Conservation (phyloP, 2,113 vertebrate genomes). For the Mormyrus lacerda region DNA sequence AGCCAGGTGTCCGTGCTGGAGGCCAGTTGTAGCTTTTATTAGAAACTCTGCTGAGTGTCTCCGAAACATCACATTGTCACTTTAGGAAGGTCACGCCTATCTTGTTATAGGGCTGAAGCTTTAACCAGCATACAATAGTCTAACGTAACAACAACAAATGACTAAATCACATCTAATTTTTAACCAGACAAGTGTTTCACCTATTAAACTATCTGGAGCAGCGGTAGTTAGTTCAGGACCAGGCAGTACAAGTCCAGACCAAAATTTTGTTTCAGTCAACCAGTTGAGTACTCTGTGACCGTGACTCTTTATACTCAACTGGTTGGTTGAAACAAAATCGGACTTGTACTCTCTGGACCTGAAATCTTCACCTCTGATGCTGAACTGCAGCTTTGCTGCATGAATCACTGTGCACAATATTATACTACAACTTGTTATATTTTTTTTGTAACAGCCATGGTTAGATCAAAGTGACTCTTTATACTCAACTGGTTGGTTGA, state of each 20-base stretch:
- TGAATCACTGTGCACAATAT: too few relatives aligned
- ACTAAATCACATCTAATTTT: neutral
- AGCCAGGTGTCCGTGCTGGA: neutral
- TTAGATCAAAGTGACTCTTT: neutral
- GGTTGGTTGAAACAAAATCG: neutral
- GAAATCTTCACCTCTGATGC: too few relatives aligned
- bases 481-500: neutral
- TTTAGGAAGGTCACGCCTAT: conserved; percentile 5
- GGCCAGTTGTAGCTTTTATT: neutral
- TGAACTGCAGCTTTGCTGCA: too few relatives aligned
- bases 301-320: neutral
- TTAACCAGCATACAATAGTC: neutral
- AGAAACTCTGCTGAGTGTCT: neutral
- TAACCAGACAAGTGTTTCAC: neutral
- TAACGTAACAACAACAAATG: neutral
- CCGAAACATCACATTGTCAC: too few relatives aligned
- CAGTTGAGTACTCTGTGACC: neutral
- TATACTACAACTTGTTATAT: too few relatives aligned
- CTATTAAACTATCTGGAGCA: neutral
- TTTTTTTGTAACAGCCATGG: too few relatives aligned
- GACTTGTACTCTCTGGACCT: too few relatives aligned
- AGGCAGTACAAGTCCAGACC: neutral
- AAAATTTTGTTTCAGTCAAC: neutral
- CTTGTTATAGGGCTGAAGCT: neutral
- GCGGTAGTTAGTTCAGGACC: neutral